Evolutionary conservation across 2,888 invertebrate genomes (phyloP).

Genomic region (Dyspetes luteomarginatus): DNA sequence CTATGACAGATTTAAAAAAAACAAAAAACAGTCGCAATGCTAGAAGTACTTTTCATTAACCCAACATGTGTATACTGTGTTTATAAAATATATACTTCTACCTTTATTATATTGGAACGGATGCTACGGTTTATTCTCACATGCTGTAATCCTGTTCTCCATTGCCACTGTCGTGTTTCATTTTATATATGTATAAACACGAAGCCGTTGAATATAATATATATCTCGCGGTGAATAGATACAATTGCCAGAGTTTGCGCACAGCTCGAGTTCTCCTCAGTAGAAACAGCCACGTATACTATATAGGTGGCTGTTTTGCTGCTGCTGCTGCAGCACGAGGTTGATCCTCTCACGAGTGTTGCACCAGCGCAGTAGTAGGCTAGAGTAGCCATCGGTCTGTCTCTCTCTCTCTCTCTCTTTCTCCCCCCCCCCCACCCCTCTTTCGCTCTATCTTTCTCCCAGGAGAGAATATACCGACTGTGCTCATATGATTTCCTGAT

Average conservation of each 20-base stretch:
- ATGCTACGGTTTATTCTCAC: not conserved
- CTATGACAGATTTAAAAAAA: too few relatives aligned
- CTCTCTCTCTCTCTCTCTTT: not conserved
- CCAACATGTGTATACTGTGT: too few relatives aligned
- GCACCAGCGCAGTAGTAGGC: constrained; percentile 1
- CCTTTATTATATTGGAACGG: not conserved
- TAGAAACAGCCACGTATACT: not conserved
- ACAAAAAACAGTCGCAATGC: too few relatives aligned
- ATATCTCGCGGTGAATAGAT: not conserved
- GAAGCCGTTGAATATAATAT: constrained; percentile 10
- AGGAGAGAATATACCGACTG: constrained; percentile 52
- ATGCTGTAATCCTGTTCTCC: constrained; percentile 55
- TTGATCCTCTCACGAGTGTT: constrained; percentile 27
- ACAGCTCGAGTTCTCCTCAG: not conserved
- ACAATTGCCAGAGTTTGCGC: constrained; percentile 15
- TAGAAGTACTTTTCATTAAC: too few relatives aligned
- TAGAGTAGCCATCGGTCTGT: constrained; percentile 3
- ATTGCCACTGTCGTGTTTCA: constrained; percentile 38
- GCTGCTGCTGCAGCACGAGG: constrained; percentile 14
- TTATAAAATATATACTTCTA: too few relatives aligned
- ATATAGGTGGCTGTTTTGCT: too few relatives aligned
- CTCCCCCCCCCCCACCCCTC: not conserved
- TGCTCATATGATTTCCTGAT: constrained; percentile 68
- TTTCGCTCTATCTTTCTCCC: too few relatives aligned
- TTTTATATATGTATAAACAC: constrained; percentile 24